Conservation (phyloP, 2,888 invertebrate species). For the Apamea crenata region DNA sequence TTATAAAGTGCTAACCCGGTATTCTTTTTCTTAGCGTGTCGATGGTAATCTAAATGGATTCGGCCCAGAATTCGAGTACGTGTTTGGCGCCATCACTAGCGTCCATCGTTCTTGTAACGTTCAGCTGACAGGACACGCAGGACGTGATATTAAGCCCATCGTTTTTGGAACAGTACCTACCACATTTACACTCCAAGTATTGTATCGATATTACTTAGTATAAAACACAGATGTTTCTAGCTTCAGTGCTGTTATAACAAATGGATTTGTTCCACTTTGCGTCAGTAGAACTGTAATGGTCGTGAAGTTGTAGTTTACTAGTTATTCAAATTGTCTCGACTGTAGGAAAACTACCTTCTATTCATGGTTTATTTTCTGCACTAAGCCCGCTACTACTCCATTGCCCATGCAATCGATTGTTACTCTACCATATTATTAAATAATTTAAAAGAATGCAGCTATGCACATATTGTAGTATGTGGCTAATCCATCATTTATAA, state of each 20-base stretch:
- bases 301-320: slow-evolving; percentile 7
- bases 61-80: background rate
- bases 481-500: slow-evolving; percentile 49
- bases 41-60: background rate
- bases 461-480: slow-evolving; percentile 8
- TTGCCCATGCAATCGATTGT: no score
- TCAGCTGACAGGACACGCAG: background rate
- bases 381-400: background rate
- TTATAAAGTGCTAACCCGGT: slow-evolving; percentile 11
- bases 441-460: slow-evolving; percentile 19
- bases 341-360: background rate
- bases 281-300: background rate
- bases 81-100: background rate
- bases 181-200: background rate
- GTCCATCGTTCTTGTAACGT: background rate
- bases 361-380: background rate
- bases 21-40: background rate
- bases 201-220: slow-evolving; percentile 10
- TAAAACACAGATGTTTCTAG: slow-evolving; percentile 16
- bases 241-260: slow-evolving; percentile 5
- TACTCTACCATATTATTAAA: slow-evolving; percentile 18
- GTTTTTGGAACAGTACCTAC: background rate
- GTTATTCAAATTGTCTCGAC: background rate
- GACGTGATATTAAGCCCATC: background rate
- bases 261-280: slow-evolving; percentile 18